Conservation (phyloP, 2,113 vertebrate species). For the Tupaia chinensis region DNA sequence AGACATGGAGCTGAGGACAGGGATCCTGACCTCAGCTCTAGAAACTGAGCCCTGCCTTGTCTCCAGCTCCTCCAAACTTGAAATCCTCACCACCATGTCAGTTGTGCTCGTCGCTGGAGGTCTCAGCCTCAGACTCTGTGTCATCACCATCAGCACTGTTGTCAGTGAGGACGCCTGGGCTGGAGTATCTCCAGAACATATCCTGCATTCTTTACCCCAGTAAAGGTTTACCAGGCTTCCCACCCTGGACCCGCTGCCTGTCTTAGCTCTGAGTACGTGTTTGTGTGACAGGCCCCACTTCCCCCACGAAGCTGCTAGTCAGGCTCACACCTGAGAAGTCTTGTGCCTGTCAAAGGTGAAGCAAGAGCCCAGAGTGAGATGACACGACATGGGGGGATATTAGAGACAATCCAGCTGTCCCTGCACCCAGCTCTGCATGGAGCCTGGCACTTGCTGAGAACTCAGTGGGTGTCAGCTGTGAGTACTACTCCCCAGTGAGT, state of each 20-base stretch:
- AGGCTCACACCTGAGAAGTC: neutral
- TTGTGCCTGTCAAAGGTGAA: accelerated
- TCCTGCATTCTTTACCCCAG: neutral
- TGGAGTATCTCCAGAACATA: neutral
- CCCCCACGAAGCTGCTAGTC: neutral
- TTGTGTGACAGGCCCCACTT: too few relatives aligned
- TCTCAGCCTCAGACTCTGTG: neutral
- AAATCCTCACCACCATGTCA: neutral
- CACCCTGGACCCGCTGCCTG: too few relatives aligned
- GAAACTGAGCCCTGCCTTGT: neutral
- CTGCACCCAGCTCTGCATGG: neutral
- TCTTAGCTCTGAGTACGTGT: too few relatives aligned
- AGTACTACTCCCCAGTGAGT: too few relatives aligned
- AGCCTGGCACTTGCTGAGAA: neutral
- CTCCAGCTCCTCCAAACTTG: neutral
- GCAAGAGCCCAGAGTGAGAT: neutral
- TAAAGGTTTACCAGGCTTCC: neutral
- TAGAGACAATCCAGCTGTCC: neutral
- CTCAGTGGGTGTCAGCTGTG: neutral
- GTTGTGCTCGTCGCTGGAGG: neutral
- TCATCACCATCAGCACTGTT: neutral
- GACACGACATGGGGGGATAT: neutral
- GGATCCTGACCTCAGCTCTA: neutral
- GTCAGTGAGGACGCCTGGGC: neutral
- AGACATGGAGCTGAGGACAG: neutral